Conservation (phyloP, 2,888 invertebrate species). For the Neoaliturus tenellus region DNA sequence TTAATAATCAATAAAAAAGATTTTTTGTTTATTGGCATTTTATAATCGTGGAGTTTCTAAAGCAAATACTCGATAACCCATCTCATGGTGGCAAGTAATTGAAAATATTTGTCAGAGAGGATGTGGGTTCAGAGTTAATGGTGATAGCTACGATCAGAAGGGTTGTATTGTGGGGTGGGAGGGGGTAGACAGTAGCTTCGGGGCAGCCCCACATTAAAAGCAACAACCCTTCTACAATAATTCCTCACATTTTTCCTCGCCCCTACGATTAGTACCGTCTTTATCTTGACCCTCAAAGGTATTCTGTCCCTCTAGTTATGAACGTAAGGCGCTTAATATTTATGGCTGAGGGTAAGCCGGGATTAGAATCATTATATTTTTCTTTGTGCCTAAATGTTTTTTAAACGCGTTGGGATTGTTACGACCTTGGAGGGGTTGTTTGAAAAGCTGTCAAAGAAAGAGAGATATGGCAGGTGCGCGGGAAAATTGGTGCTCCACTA, state of each 20-base stretch:
- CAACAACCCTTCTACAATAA: slow-evolving; percentile 24
- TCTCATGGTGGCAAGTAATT: neutral
- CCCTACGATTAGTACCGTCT: slow-evolving; percentile 27
- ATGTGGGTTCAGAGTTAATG: neutral
- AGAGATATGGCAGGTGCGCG: neutral
- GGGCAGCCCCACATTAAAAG: slow-evolving; percentile 11
- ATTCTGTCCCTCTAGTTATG: slow-evolving; percentile 10
- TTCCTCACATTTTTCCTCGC: slow-evolving; percentile 5
- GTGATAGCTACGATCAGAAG: slow-evolving; percentile 24
- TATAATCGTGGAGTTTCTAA: too few relatives aligned
- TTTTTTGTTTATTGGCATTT: too few relatives aligned
- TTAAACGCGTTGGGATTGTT: slow-evolving; percentile 13
- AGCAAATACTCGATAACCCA: neutral
- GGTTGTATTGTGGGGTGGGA: neutral
- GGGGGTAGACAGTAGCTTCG: neutral
- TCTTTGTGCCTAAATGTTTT: slow-evolving; percentile 33
- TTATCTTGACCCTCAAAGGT: slow-evolving; percentile 33
- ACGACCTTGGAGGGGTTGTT: neutral
- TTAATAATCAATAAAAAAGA: neutral
- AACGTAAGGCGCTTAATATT: slow-evolving; percentile 13
- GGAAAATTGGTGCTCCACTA: neutral
- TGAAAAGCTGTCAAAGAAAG: neutral
- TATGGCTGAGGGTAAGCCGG: slow-evolving; percentile 2
- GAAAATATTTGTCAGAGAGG: neutral
- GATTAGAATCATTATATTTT: slow-evolving; percentile 16